phyloP scores from a whole-genome alignment of 2,888 invertebrate species.

The Pachymerium ferrugineum region DNA sequence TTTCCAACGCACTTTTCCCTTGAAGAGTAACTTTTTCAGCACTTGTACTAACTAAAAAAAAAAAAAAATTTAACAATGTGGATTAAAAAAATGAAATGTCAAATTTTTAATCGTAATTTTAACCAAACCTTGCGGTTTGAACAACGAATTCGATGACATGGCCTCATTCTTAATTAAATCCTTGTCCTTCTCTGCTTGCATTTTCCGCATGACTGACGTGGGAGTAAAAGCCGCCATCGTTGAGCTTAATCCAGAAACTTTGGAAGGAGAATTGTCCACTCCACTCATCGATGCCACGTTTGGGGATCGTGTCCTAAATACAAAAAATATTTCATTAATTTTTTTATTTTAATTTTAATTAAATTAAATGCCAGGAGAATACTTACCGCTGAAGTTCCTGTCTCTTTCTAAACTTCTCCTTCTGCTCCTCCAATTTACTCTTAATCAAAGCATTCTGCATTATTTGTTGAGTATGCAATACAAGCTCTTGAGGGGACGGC shows the following conservation, averaged over 20 bases:
- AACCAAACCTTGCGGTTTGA: not conserved
- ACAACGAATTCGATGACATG: not conserved
- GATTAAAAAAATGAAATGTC: not conserved
- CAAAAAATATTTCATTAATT: not conserved
- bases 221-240: slow-evolving; percentile 79
- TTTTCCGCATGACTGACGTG: slow-evolving; percentile 86
- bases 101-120: not conserved
- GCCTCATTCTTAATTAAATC: slow-evolving; percentile 28
- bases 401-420: slow-evolving; percentile 73
- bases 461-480: slow-evolving; percentile 77
- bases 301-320: slow-evolving; percentile 25
- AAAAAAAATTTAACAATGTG: not conserved
- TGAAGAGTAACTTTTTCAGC: not conserved
- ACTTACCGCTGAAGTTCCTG: slow-evolving; percentile 55
- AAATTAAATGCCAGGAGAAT: not conserved
- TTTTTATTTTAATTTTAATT: not conserved
- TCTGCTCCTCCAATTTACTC: slow-evolving; percentile 81
- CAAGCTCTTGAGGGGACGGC: slow-evolving; percentile 71
- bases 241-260: slow-evolving; percentile 43
- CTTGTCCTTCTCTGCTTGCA: slow-evolving; percentile 82
- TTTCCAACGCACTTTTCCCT: not conserved
- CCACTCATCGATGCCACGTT: not conserved
- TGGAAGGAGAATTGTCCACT: slow-evolving; percentile 10
- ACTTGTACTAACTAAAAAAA: not conserved
- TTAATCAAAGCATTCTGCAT: slow-evolving; percentile 81